Conservation (phyloP, 2,888 invertebrate genomes). For the Erebia epiphron region DNA sequence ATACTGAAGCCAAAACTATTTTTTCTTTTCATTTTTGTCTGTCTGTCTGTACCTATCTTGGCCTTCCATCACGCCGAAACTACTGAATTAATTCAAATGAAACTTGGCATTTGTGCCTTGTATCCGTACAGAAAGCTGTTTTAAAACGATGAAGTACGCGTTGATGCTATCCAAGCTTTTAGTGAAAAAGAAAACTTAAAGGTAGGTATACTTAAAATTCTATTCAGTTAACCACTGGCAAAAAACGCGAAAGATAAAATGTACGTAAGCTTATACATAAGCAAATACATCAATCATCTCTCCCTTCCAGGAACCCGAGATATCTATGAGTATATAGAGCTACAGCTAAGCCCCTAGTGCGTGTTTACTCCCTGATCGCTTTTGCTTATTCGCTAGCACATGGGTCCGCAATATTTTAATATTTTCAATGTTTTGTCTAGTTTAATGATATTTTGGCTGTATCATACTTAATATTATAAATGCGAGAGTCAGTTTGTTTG, state of each 20-base stretch:
- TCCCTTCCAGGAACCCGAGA: constrained; percentile 41
- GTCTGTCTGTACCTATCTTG: too few relatives aligned
- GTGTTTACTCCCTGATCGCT: not conserved
- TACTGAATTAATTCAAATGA: too few relatives aligned
- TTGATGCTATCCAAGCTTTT: not conserved
- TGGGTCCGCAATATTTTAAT: not conserved
- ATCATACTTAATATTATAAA: too few relatives aligned
- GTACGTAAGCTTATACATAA: constrained; percentile 24
- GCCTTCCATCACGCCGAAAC: too few relatives aligned
- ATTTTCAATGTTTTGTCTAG: too few relatives aligned
- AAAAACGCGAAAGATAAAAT: constrained; percentile 30
- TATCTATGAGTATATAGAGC: constrained; percentile 38
- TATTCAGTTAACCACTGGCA: constrained; percentile 4
- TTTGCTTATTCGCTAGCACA: constrained; percentile 1
- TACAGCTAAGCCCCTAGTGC: constrained; percentile 16
- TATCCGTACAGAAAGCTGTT: too few relatives aligned
- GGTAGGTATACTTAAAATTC: not conserved
- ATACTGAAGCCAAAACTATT: too few relatives aligned
- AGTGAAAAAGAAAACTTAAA: not conserved
- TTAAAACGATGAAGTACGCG: too few relatives aligned
- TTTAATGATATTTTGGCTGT: too few relatives aligned
- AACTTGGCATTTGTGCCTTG: too few relatives aligned
- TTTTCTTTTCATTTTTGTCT: too few relatives aligned
- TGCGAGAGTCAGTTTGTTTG: too few relatives aligned
- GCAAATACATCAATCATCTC: constrained; percentile 34